Conservation (phyloP, 2,113 vertebrate genomes). For the Perca schrenkii region DNA sequence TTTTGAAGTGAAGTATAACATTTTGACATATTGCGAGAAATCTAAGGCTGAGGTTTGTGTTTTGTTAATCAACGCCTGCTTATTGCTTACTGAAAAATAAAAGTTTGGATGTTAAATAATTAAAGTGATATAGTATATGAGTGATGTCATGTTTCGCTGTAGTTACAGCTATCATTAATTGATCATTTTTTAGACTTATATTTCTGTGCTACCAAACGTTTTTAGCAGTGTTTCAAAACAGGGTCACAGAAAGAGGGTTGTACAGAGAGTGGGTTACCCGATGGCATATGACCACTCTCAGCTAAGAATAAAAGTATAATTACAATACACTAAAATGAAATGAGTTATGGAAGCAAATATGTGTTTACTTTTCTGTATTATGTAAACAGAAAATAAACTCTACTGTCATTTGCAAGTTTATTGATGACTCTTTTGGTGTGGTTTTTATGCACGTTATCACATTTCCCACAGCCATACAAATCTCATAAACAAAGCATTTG, state of each 20-base stretch:
- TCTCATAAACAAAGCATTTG: conserved; percentile 32
- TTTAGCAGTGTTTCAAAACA: conserved; percentile 2
- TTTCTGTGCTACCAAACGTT: neutral
- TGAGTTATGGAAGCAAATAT: neutral
- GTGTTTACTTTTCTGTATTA: neutral
- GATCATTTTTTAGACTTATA: neutral
- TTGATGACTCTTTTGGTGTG: neutral
- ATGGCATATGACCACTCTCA: neutral
- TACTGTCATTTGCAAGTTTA: conserved; percentile 11
- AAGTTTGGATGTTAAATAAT: neutral
- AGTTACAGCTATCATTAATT: neutral
- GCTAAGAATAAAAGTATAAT: neutral
- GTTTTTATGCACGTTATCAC: conserved; percentile 22
- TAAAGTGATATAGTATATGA: no score
- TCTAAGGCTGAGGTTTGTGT: neutral
- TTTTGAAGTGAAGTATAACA: neutral
- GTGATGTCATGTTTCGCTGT: no score
- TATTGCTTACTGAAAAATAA: neutral
- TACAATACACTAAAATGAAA: neutral
- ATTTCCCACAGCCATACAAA: conserved; percentile 31
- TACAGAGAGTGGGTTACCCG: neutral
- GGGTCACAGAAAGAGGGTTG: conserved; percentile 3
- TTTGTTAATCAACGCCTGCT: neutral
- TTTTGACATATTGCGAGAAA: neutral
- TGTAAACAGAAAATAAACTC: conserved; percentile 9